Conservation (phyloP, 2,888 invertebrate species). For the Byasa hedistus region DNA sequence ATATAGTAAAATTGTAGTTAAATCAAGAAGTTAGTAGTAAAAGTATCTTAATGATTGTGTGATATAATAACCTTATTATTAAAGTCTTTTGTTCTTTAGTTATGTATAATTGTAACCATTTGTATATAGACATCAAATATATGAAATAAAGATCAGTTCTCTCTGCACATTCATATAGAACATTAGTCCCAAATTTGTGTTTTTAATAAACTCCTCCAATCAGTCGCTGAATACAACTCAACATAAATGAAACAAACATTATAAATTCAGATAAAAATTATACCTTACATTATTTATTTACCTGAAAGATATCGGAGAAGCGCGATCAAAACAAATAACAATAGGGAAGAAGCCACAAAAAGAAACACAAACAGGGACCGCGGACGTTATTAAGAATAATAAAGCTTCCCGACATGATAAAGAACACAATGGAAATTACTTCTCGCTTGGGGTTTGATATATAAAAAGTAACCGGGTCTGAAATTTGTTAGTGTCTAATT, state of each 20-base stretch:
- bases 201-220: too few species aligned
- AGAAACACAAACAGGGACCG: conserved; percentile 49
- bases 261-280: conserved; percentile 42
- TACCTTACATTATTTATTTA: conserved; percentile 46
- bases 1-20: too few species aligned
- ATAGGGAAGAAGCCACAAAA: conserved; percentile 57
- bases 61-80: too few species aligned
- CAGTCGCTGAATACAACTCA: conserved; percentile 6
- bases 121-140: too few species aligned
- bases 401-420: conserved; percentile 60
- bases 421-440: conserved; percentile 49
- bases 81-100: too few species aligned
- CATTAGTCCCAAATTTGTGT: too few species aligned
- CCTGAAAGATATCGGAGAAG: conserved; percentile 40
- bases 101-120: too few species aligned
- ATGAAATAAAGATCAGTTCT: too few species aligned
- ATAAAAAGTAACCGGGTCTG: not conserved
- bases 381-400: conserved; percentile 67
- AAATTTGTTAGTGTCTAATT: not conserved
- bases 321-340: conserved; percentile 53
- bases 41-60: too few species aligned
- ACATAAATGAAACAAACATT: conserved; percentile 38
- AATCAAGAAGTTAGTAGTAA: too few species aligned
- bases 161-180: too few species aligned
- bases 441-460: too few species aligned